Conservation (phyloP, 2,113 vertebrate species). For the Falco punctatus region DNA sequence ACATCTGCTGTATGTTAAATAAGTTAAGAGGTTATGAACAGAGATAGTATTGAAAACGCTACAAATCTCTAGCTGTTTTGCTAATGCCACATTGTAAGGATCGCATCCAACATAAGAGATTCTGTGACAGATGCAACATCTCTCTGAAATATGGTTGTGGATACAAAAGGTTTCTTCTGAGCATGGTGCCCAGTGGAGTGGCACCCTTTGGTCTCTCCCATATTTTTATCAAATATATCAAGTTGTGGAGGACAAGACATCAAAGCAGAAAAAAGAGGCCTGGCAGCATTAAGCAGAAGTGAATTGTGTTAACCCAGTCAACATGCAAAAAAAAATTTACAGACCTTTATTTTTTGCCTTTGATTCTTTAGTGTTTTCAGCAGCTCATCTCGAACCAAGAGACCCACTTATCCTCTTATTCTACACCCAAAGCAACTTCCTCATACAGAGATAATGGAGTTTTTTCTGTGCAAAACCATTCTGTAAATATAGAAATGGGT, state of each 20-base stretch:
- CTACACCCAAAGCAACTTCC: not conserved
- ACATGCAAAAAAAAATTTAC: accelerated
- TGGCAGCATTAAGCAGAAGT: not conserved
- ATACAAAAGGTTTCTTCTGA: not conserved
- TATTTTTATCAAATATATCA: not conserved
- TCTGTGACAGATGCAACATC: not conserved
- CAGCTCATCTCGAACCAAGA: not conserved
- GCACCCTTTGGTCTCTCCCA: not conserved
- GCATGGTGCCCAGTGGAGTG: not conserved
- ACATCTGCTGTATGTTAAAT: not conserved
- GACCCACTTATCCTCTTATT: not conserved
- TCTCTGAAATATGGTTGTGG: not conserved
- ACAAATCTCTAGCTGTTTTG: not conserved
- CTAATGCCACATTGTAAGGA: not conserved
- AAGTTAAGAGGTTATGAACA: not conserved
- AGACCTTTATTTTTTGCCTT: not conserved
- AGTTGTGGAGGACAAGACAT: not conserved
- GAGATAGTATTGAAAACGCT: not conserved
- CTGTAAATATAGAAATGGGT: not conserved
- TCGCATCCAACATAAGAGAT: not conserved
- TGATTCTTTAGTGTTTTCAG: not conserved
- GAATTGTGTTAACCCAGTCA: not conserved
- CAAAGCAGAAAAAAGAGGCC: not conserved
- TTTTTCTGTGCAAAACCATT: not conserved
- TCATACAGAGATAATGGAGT: not conserved